Percentiles rank a stretch among this genome's conserved stretches.
phyloP scores from a whole-genome alignment of 2,113 vertebrate species.

The Calidris pugnax region DNA sequence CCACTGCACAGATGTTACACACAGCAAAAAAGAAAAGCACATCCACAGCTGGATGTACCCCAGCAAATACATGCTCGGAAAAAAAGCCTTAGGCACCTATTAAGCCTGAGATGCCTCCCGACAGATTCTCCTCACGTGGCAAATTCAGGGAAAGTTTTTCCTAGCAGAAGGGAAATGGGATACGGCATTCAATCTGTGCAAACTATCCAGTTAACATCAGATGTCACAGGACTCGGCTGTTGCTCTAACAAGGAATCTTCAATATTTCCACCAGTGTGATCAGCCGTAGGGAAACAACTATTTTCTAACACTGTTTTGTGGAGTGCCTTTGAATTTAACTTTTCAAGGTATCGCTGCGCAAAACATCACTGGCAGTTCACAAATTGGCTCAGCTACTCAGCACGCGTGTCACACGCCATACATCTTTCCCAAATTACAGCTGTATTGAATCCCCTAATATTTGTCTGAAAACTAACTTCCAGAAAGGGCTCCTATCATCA shows the following conservation, averaged over 20 bases:
- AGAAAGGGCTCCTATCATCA: neutral
- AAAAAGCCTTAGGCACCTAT: constrained; percentile 15
- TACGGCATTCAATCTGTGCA: neutral
- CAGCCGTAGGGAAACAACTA: neutral
- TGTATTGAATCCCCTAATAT: neutral
- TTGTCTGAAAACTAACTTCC: neutral
- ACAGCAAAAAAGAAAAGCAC: constrained; percentile 2
- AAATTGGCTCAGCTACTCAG: neutral
- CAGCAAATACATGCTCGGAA: neutral
- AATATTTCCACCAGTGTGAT: neutral
- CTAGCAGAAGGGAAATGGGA: constrained; percentile 17
- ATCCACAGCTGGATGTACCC: constrained; percentile 35
- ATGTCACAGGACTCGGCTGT: neutral
- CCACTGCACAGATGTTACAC: constrained; percentile 52
- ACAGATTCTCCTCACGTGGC: neutral
- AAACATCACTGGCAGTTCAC: neutral
- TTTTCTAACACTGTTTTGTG: neutral
- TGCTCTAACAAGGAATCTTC: neutral
- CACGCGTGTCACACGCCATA: accelerated
- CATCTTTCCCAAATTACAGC: neutral
- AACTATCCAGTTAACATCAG: neutral
- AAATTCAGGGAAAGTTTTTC: neutral
- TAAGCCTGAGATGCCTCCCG: neutral
- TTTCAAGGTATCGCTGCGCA: neutral
- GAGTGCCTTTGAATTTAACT: neutral